phyloP scores from a whole-genome alignment of 2,797 vertebrate genomes.

The Periparus ater region DNA sequence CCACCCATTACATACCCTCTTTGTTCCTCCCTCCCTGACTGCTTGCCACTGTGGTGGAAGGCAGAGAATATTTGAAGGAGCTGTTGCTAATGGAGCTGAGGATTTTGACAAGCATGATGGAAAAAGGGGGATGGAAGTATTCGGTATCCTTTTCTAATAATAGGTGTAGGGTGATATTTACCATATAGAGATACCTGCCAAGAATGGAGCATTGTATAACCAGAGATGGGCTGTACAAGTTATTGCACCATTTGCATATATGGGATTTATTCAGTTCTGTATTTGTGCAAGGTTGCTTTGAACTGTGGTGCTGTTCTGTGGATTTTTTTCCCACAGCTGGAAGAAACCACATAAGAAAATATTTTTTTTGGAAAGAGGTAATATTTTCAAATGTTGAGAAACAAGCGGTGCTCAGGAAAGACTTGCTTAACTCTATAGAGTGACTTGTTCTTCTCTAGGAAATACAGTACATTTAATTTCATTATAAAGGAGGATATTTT shows the following conservation, averaged over 20 bases:
- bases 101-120: neutral
- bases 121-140: neutral
- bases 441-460: neutral
- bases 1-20: neutral
- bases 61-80: neutral
- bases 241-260: neutral
- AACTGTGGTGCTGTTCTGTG: neutral
- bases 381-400: neutral
- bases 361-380: neutral
- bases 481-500: neutral
- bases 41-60: neutral
- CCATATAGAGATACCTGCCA: neutral
- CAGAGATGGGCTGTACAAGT: neutral
- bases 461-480: neutral
- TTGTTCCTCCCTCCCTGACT: neutral
- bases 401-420: neutral
- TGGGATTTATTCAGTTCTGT: neutral
- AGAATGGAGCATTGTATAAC: neutral
- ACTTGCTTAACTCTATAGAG: rapidly evolving
- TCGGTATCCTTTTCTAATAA: neutral
- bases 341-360: neutral
- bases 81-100: neutral
- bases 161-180: neutral
- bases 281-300: neutral
- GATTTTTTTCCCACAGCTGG: neutral